Evolutionary conservation across 1,140 invertebrate genomes (phyloP), one percentile per base, ranked within the genome.

Genomic region (Diabrotica undecimpunctata): DNA sequence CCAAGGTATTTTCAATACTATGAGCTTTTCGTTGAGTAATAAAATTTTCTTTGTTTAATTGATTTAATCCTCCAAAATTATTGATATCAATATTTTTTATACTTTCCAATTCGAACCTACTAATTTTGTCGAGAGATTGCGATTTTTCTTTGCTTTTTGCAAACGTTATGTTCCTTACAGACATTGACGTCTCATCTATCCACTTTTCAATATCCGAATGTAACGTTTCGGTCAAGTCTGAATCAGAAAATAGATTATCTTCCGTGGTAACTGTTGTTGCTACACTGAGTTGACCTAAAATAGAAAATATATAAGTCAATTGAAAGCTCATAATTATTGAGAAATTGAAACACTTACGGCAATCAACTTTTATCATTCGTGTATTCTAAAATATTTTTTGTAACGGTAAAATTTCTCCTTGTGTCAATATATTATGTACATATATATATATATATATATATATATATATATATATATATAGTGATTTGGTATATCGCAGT

Each of bases 261-360:
- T 77, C 73, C 6, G 72, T 74, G 62, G 74, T 69, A 35, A 74
- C 67, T 54, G 74, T 81, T 6, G 72, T 80, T 57, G 70, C 78
- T 54, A 72, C 74, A 72, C 78, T 81, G 46, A 79, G 72, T 72
- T 75, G 77, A 72, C 75, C 75, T 75, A 65, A 66, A 61, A 77
- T 72, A 59, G 60, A 63, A 59, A 37, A 41, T 41, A 11, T 53
- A 41, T 51, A 25, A 5, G n/a, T 46, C 6, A 46, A 46, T 5
- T 46, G 41, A 64, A 25, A 2, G 25, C 25, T 25, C 1, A 25
- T 25, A 25, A 25, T 25, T 25, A 25, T 25, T 25, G 25, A 25
- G 1, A 25, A 25, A 25, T 25, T 25, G 25, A 25, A 25, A 2
- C 25, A 25, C 1, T 25, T 25, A 25, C 4, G 25, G 4, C 25